Evolutionary conservation across 2,888 invertebrate genomes (phyloP).

Genomic region (Limnephilus marmoratus): DNA sequence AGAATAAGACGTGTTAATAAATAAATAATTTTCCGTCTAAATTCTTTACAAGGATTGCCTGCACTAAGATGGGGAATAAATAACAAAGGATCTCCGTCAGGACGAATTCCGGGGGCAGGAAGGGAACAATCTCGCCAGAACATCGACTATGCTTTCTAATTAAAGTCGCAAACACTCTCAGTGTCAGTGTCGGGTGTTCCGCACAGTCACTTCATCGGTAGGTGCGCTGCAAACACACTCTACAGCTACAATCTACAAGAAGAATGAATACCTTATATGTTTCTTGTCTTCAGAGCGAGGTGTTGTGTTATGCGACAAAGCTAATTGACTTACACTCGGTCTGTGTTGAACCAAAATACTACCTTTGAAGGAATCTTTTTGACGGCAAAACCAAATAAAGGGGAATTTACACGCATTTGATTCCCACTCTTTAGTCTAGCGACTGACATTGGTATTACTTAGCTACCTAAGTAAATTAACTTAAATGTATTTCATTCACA

Average conservation of each 20-base stretch:
- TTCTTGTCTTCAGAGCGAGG: not conserved
- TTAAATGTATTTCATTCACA: not conserved
- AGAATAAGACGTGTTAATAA: slow-evolving; percentile 4
- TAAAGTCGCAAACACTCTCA: slow-evolving; percentile 64
- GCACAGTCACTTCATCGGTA: not conserved
- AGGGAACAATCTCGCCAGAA: slow-evolving; percentile 23
- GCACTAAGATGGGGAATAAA: slow-evolving; percentile 44
- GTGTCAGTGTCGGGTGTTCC: slow-evolving; percentile 56
- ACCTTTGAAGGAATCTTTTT: not conserved
- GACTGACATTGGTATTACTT: not conserved
- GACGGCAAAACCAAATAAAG: not conserved
- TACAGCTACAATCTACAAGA: not conserved
- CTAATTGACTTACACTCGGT: slow-evolving; percentile 11
- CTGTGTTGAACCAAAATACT: not conserved
- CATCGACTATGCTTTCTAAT: slow-evolving; percentile 59
- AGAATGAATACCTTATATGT: not conserved
- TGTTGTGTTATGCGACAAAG: not conserved
- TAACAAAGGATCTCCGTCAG: slow-evolving; percentile 28
- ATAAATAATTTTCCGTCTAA: slow-evolving; percentile 37
- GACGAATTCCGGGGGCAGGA: slow-evolving; percentile 1
- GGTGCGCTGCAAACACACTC: no score
- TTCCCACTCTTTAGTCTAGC: no score
- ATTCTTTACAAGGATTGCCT: slow-evolving; percentile 2
- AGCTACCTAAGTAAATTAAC: not conserved
- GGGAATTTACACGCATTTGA: not conserved